Evolutionary conservation across 2,113 vertebrate species (phyloP).

Genomic region (Gopherus evgoodei): DNA sequence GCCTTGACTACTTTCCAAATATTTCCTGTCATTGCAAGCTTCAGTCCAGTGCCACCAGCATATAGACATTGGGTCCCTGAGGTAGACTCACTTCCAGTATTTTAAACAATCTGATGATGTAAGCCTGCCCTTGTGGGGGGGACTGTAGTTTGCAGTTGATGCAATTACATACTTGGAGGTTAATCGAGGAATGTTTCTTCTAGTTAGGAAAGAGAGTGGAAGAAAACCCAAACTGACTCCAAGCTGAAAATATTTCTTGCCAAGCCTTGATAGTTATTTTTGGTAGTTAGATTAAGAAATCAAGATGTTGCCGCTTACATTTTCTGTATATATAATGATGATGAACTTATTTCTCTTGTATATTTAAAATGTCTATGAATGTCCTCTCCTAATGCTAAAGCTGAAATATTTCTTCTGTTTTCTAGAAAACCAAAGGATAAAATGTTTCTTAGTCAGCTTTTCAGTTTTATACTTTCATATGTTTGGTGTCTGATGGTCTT

Average conservation of each 20-base stretch:
- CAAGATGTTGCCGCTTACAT: background rate
- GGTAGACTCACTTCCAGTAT: rapidly evolving
- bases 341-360: background rate
- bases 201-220: background rate
- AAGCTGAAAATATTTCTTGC: background rate
- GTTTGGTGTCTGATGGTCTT: background rate
- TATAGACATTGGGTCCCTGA: background rate
- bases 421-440: background rate
- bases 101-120: rapidly evolving
- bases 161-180: background rate
- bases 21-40: rapidly evolving
- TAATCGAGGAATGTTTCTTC: background rate
- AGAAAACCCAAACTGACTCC: background rate
- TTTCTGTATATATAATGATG: constrained; percentile 9
- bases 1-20: background rate
- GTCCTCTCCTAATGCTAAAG: background rate
- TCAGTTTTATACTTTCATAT: background rate
- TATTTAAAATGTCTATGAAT: constrained; percentile 32
- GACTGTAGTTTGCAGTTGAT: background rate
- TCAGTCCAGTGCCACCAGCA: background rate
- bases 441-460: background rate
- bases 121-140: background rate
- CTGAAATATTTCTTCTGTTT: background rate
- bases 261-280: background rate
- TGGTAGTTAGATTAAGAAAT: background rate